Conservation (phyloP, 2,888 invertebrate species). For the Ganaspis brasiliensis region DNA sequence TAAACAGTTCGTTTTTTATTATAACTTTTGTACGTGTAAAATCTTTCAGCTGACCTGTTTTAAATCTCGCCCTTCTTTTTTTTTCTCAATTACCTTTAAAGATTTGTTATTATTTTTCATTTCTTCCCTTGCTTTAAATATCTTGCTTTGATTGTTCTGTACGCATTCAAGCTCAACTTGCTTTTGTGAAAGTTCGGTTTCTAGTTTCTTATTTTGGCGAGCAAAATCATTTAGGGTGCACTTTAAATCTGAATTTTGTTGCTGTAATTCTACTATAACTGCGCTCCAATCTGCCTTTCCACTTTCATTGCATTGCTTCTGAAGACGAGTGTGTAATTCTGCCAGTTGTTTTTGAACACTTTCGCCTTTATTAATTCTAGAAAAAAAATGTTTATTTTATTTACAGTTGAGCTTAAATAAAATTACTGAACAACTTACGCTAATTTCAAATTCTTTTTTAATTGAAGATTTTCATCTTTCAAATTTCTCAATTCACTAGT, state of each 20-base stretch:
- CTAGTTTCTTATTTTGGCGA: constrained; percentile 81
- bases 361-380: not conserved
- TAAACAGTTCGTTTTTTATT: too few relatives aligned
- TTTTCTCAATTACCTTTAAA: constrained; percentile 82
- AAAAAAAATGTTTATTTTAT: not conserved
- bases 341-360: constrained; percentile 54
- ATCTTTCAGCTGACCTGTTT: too few relatives aligned
- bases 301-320: constrained; percentile 63
- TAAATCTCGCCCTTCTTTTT: constrained; percentile 43
- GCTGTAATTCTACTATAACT: constrained; percentile 68
- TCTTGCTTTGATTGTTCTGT: constrained; percentile 84
- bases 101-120: constrained; percentile 81
- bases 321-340: constrained; percentile 62
- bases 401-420: not conserved
- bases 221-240: constrained; percentile 81
- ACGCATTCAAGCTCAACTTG: constrained; percentile 84
- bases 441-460: constrained; percentile 62
- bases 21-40: too few relatives aligned
- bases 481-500: constrained; percentile 76
- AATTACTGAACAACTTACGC: constrained; percentile 59
- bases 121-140: constrained; percentile 84
- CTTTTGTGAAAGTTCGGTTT: constrained; percentile 82
- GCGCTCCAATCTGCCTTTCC: constrained; percentile 61
- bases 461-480: constrained; percentile 60
- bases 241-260: constrained; percentile 81